Base-by-base conservation (phyloP, 2,113 vertebrate species). In the Antigone vipio region DNA sequence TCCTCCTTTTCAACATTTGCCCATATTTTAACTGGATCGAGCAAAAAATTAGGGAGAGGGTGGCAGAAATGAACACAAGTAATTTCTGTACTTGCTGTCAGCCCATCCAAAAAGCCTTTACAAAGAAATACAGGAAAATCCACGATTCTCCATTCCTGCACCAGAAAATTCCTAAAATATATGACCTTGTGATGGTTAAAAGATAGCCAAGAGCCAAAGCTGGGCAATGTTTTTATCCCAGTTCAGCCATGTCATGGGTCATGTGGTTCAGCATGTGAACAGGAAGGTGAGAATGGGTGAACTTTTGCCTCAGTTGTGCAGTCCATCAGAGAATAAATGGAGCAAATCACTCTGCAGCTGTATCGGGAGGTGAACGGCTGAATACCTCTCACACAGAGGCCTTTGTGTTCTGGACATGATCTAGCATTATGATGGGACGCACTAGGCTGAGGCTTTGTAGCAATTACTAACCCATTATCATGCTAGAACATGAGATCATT, bases 261-360 rank as follows among this genome's bases (percentile, higher is more conserved):
- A 96, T 93, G 89, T 98, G 98, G 96, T 98, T 97, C 97, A 97
- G 97, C 98, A 98, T 98, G 98, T 98, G 98, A 99, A 98, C 99
- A 99, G 99, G 99, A 99, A 99, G 99, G 99, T 98, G 98, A 98
- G 98, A 98, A 97, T 93, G 96, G 95, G 96, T 98, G 99, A 99
- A 99, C 99, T 98, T 98, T 99, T 99, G 98, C 98, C 99, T 99
- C 97, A 94, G 98, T 98, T 93, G 97, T 98, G 98, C 98, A 98
- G 98, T 99, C 98, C 99, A 98, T 99, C 99, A 99, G 98, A 97
- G 98, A 98, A 98, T 98, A 99, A 99, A 99, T 99, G 99, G 99
- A 98, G 98, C 99, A 99, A 97, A 98, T 98, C 99, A 98, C 97
- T 96, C 95, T 97, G 98, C 98, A 98, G 98, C 98, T 98, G 98